Conservation (phyloP, 2,113 vertebrate species). For the Penelope pileata region DNA sequence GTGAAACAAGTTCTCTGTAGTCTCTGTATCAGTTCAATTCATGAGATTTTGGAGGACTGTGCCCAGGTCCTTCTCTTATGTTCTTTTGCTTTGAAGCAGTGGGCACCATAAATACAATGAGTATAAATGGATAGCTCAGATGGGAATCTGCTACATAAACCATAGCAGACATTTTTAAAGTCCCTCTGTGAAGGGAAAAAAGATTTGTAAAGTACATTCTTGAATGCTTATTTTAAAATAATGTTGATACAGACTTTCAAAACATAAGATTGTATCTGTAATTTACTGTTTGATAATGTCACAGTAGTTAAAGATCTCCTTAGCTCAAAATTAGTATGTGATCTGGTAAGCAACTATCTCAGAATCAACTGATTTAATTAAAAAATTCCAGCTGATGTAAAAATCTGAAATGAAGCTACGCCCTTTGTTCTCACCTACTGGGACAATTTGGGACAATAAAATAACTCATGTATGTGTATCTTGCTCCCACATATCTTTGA, state of each 20-base stretch:
- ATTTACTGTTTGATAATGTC: neutral
- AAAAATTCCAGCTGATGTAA: neutral
- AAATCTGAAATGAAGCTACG: neutral
- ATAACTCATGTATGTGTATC: fast-evolving
- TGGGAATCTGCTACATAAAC: neutral
- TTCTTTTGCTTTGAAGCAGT: neutral
- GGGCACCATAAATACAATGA: neutral
- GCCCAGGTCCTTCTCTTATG: neutral
- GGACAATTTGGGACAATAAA: neutral
- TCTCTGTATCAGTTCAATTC: neutral
- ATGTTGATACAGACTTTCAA: neutral
- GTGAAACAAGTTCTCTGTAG: neutral
- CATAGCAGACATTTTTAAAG: neutral
- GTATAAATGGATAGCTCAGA: neutral
- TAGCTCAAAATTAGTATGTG: neutral
- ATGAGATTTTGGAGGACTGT: neutral
- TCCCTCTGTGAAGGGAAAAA: neutral
- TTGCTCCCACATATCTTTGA: neutral
- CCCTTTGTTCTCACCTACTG: neutral
- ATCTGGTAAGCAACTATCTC: neutral
- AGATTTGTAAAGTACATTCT: neutral
- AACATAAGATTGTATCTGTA: neutral
- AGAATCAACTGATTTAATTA: neutral
- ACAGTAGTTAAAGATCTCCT: neutral
- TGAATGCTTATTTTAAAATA: neutral